Evolutionary conservation across 2,113 vertebrate genomes (phyloP).

Genomic region (Corynorhinus townsendii): DNA sequence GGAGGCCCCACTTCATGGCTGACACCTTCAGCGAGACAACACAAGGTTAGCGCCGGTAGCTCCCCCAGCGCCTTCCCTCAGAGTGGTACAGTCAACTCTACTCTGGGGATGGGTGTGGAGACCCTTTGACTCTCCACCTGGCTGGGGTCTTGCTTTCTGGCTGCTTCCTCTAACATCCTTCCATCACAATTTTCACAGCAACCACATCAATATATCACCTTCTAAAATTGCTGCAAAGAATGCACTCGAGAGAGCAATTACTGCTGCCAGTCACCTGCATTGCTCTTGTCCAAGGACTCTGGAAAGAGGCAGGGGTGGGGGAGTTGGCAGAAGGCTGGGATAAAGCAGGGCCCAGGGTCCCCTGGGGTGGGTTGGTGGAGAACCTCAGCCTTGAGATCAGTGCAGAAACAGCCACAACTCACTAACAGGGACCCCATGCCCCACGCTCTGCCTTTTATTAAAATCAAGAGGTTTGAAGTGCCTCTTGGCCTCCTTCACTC

Average conservation of each 20-base stretch:
- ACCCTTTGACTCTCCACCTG: neutral
- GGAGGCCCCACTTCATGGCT: slow-evolving; percentile 93
- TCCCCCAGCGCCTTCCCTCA: neutral
- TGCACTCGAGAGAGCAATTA: neutral
- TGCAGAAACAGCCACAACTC: neutral
- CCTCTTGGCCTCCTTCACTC: neutral
- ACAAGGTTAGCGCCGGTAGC: neutral
- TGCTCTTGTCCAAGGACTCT: neutral
- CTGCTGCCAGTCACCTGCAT: too few relatives aligned
- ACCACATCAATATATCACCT: neutral
- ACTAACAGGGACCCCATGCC: neutral
- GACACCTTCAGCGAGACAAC: slow-evolving; percentile 84
- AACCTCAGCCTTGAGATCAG: neutral
- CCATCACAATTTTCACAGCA: neutral
- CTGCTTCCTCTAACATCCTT: neutral
- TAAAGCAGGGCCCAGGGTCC: neutral
- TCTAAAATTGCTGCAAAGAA: neutral
- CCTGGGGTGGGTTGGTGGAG: neutral
- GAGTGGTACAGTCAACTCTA: neutral
- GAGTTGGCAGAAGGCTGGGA: neutral
- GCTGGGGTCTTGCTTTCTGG: neutral
- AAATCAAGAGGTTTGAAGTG: neutral
- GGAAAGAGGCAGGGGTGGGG: neutral
- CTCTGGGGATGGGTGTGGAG: fast-evolving
- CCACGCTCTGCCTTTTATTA: neutral